A percentile compares a stretch with the other conserved stretches of the same genome.
These are phyloP conservation scores for Pterocles burchelli DNA, from an alignment of 2,113 vertebrate genomes.

Conservation along the genomic window DNA sequence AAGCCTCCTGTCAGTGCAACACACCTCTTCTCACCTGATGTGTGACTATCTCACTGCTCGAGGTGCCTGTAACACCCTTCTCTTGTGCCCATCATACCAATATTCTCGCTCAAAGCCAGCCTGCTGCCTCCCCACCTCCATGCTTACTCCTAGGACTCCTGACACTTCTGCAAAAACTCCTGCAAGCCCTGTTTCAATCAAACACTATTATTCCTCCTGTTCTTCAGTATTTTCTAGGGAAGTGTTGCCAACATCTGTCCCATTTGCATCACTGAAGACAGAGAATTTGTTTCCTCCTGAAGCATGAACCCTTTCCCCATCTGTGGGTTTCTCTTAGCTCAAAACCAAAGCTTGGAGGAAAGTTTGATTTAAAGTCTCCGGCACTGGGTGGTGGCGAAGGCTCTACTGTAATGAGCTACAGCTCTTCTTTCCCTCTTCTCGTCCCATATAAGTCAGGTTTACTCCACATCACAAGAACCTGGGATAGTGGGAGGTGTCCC, in stretches of 20 bases:
- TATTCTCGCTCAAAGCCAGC: not conserved
- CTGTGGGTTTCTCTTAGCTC: not conserved
- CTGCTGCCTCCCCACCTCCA: not conserved
- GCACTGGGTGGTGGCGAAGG: not conserved
- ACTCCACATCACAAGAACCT: not conserved
- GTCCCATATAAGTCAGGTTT: fast-evolving
- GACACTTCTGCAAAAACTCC: not conserved
- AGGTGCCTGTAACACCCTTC: not conserved
- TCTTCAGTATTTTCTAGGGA: not conserved
- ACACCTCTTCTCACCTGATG: fast-evolving
- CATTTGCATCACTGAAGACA: not conserved
- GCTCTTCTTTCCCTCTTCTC: not conserved
- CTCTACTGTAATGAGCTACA: not conserved
- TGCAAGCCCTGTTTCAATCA: not conserved
- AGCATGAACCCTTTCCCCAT: not conserved
- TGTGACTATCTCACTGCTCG: not conserved
- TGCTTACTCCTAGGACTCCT: not conserved
- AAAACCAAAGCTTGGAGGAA: not conserved
- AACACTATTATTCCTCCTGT: not conserved
- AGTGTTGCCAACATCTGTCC: not conserved
- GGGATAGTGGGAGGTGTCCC: no score
- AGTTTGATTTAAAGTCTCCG: not conserved
- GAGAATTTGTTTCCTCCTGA: not conserved
- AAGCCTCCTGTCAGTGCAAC: not conserved
- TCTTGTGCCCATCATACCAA: not conserved